Base-by-base conservation (phyloP, 2,888 invertebrate genomes). In the Heliconius hortense region DNA sequence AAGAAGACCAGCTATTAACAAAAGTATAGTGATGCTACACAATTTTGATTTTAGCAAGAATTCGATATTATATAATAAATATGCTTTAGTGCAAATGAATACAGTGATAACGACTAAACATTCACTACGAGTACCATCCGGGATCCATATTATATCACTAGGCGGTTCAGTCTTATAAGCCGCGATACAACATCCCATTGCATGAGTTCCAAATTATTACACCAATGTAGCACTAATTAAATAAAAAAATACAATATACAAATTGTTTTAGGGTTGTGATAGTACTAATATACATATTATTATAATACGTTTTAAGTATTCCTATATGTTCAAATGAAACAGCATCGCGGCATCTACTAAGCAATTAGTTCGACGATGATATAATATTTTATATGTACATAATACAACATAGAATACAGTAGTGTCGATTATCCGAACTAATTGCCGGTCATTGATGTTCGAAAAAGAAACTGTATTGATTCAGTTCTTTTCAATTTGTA, bases 101-200 rank as follows among this genome's bases (percentile, higher is more conserved):
- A 35, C 64, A 39, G 64, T 35, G 64, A 66, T 35, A 53, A 68
- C 0, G 48, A 13, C 18, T 48, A 48, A 53, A 28, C 48, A 21
- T 68, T 68, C 48, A 28, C 48, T 68, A 28, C 21, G 26, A 73
- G 73, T 56, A 68, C 53, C 76, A 70, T 73, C 64, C 31, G 31
- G 76, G 69, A 73, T 76, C 73, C 73, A 73, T 31, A 73, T 35
- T 64, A 63, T 64, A 76, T 73, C 64, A 73, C 73, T 43, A 48
- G 64, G 70, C 69, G 24, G 73, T 66, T 76, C 76, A 76, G 76
- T 76, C 76, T 76, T 76, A 48, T 35, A 15, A 24, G 35, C 56
- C 56, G 56, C 69, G 69, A 56, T 35, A 64, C 35, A 63, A 64
- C 11, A 35, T 56, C 56, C 53, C 56, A 56, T 31, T 24, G 3